Conservation (phyloP, 1,140 invertebrate genomes). For the Zaprionus davidi region DNA sequence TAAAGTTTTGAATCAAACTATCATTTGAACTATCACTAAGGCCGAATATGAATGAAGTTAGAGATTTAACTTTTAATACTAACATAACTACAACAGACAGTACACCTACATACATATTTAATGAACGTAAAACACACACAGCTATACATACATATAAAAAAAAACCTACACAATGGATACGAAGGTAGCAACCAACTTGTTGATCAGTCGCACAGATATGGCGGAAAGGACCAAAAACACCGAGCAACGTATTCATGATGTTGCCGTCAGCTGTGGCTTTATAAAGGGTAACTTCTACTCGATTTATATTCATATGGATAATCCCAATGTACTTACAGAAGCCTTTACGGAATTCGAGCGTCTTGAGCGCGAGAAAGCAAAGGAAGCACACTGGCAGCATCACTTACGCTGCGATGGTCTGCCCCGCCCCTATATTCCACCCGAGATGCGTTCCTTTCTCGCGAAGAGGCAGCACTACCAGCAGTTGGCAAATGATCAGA, state of each 20-base stretch:
- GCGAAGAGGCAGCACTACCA: conserved; percentile 48
- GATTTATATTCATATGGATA: not conserved
- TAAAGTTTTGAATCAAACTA: too few relatives aligned
- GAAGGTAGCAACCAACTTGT: not conserved
- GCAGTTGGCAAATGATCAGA: conserved; percentile 15
- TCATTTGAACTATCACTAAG: too few relatives aligned
- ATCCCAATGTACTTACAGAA: conserved; percentile 23
- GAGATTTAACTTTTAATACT: not conserved
- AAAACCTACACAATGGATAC: conserved; percentile 2
- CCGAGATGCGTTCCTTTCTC: conserved; percentile 65
- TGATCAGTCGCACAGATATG: conserved; percentile 41
- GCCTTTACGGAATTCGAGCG: conserved; percentile 26
- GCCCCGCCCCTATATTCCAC: conserved; percentile 59
- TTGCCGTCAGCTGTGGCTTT: conserved; percentile 27
- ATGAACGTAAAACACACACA: not conserved
- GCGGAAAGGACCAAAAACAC: conserved; percentile 22
- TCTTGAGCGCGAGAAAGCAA: conserved; percentile 14
- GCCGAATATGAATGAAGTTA: not conserved
- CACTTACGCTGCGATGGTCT: conserved; percentile 63
- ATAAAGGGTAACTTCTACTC: conserved; percentile 42
- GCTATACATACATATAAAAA: not conserved
- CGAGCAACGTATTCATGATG: conserved; percentile 35
- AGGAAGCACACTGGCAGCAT: conserved; percentile 51
- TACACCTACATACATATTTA: not conserved
- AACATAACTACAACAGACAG: not conserved